Base-by-base conservation (phyloP, 2,797 vertebrate species). In the Choloepus didactylus region DNA sequence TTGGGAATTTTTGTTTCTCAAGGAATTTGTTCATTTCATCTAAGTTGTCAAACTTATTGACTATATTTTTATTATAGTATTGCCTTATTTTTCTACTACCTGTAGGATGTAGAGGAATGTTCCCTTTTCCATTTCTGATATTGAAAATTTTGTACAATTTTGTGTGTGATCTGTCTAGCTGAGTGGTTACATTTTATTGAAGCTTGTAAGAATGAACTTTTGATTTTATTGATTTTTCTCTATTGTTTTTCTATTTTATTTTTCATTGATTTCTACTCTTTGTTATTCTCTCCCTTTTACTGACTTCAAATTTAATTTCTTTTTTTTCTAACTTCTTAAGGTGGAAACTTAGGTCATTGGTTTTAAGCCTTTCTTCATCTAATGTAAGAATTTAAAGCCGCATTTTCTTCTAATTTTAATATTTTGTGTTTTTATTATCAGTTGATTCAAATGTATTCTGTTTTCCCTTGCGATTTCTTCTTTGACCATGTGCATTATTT, bases 181-280 rank as follows among this genome's bases (percentile, higher is more conserved):
- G 59, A 27, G 75, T 44, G 19, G 75, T 44, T 59, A 70, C 31
- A n/a, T 59, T 60, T 44, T n/a, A 67, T 72, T 41, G 62, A 60
- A 56, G 62, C 85, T 77, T 75, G 31, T n/a, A 80, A 81, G 67
- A 77, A 87, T 38, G 21, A 59, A 21, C n/a, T 77, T 86, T 87
- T 59, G 41, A n/a, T 87, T 88, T 79, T 75, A 25, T 51, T 67
- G 16, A 84, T 41, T 89, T 91, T 93, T 83, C 56, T 51, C 54
- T 69, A 60, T 46, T 82, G 19, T 49, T 49, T 80, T 80, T 54
- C 38, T 51, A 25, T 62, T 83, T 93, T 92, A 51, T 7, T 11
- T 79, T 89, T 82, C 25, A 62, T 25, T 49, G 87, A 35, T 93
- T 56, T 77, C 54, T 51, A n/a, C 15, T 67, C 14, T 82, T 91